A percentile compares a stretch with the other conserved stretches of the same genome.
Conservation (phyloP, 2,797 vertebrate species). For the Eupleurogrammus muticus region DNA sequence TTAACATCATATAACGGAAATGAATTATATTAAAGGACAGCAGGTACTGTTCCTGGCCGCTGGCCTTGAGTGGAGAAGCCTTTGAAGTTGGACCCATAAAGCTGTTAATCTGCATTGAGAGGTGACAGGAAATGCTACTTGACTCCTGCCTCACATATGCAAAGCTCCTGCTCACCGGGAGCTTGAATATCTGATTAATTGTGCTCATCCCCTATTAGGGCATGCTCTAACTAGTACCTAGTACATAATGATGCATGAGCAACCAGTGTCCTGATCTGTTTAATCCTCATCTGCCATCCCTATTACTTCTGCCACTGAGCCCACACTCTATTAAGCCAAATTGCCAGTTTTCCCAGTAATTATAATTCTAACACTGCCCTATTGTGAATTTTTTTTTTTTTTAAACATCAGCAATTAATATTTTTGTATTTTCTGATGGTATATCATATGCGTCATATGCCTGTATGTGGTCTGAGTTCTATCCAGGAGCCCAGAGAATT, state of each 20-base stretch:
- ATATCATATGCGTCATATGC: background rate
- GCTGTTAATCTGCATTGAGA: slow-evolving; percentile 47
- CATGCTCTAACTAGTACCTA: slow-evolving; percentile 39
- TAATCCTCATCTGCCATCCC: slow-evolving; percentile 45
- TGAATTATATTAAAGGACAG: slow-evolving; percentile 11
- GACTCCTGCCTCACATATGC: slow-evolving; percentile 61
- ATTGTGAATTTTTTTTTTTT: slow-evolving; percentile 14
- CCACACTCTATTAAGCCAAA: slow-evolving; percentile 21
- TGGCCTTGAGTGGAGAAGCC: slow-evolving; percentile 10
- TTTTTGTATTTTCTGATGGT: slow-evolving; percentile 1
- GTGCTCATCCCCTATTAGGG: slow-evolving; percentile 51
- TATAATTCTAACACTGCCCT: slow-evolving; percentile 4
- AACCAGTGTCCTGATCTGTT: slow-evolving; percentile 37
- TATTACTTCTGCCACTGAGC: slow-evolving; percentile 17
- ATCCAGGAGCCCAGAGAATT: background rate
- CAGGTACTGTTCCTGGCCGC: background rate
- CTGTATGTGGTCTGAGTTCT: slow-evolving; percentile 1
- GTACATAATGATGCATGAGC: slow-evolving; percentile 54
- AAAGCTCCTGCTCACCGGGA: slow-evolving; percentile 54
- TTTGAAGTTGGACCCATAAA: slow-evolving; percentile 54
- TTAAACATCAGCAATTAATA: background rate
- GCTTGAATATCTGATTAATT: slow-evolving; percentile 68
- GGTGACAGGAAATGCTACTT: slow-evolving; percentile 37
- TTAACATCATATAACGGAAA: slow-evolving; percentile 19
- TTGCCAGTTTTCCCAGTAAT: slow-evolving; percentile 14